Conservation (phyloP, 2,113 vertebrate species). For the Mystacornis crossleyi region DNA sequence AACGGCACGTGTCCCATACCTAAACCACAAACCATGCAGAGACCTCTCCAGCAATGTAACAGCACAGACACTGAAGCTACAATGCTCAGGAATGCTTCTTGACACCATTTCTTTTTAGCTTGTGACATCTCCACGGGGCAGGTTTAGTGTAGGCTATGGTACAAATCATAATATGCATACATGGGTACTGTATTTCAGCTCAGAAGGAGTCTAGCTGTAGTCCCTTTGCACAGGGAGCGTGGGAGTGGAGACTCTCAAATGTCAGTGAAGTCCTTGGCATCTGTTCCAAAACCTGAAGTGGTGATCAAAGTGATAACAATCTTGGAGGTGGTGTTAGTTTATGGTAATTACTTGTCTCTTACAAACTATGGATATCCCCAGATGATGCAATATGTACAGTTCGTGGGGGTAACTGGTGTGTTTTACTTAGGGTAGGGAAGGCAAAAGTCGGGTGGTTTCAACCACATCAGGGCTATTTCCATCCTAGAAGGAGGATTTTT, state of each 20-base stretch:
- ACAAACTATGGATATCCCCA: not conserved
- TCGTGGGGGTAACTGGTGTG: not conserved
- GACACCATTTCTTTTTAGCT: not conserved
- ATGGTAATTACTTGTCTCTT: not conserved
- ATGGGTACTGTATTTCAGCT: not conserved
- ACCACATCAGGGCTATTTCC: not conserved
- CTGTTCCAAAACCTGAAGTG: not conserved
- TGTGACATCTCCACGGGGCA: rapidly evolving
- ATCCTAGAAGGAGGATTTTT: not conserved
- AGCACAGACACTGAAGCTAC: not conserved
- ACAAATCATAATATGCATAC: not conserved
- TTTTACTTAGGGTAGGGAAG: not conserved
- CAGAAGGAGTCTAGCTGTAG: not conserved
- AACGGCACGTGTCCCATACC: rapidly evolving
- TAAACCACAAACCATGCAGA: not conserved
- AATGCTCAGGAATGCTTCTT: not conserved
- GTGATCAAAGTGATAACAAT: not conserved
- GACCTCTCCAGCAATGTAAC: rapidly evolving
- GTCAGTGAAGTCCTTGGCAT: not conserved
- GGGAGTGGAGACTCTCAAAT: not conserved
- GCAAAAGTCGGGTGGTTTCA: not conserved
- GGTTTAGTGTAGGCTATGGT: not conserved
- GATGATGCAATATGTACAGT: not conserved
- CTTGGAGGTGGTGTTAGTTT: not conserved
- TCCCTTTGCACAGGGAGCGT: not conserved